phyloP scores from a whole-genome alignment of 2,113 vertebrate species.

The Morone chrysops region DNA sequence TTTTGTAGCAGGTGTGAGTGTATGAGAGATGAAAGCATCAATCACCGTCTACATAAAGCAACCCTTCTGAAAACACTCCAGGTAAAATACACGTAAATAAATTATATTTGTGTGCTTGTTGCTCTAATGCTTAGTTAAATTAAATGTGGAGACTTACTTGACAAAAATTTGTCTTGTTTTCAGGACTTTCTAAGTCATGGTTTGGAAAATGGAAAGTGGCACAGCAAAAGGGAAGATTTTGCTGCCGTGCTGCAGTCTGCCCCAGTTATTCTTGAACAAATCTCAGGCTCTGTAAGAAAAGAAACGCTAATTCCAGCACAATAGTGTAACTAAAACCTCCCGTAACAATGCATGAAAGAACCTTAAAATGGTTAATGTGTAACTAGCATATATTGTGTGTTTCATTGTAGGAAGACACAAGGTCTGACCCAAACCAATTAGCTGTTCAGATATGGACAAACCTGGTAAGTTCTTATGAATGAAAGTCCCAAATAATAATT shows the following conservation, averaged over 20 bases:
- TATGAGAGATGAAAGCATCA: constrained; percentile 20
- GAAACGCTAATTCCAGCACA: not conserved
- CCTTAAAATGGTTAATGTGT: constrained; percentile 17
- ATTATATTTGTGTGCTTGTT: not conserved
- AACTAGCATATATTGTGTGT: constrained; percentile 13
- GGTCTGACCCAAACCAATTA: constrained; percentile 46
- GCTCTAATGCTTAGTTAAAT: not conserved
- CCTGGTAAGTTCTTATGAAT: constrained; percentile 66
- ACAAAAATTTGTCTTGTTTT: constrained; percentile 5
- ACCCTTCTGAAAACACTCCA: constrained; percentile 72
- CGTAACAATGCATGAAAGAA: not conserved
- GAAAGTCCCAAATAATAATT: not conserved
- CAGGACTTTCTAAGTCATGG: constrained; percentile 72
- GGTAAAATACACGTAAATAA: constrained; percentile 63
- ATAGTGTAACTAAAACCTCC: not conserved
- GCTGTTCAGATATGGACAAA: constrained; percentile 78
- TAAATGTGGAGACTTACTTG: not conserved
- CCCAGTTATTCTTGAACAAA: constrained; percentile 62
- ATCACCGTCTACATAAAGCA: constrained; percentile 55
- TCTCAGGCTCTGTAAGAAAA: constrained; percentile 68
- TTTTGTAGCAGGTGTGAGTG: constrained; percentile 59
- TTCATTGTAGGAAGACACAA: constrained; percentile 46
- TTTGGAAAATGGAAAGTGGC: constrained; percentile 73
- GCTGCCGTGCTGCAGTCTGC: constrained; percentile 83
- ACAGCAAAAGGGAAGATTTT: constrained; percentile 83